phyloP scores from a whole-genome alignment of 2,797 vertebrate species.

The Sebastes hubbsi region DNA sequence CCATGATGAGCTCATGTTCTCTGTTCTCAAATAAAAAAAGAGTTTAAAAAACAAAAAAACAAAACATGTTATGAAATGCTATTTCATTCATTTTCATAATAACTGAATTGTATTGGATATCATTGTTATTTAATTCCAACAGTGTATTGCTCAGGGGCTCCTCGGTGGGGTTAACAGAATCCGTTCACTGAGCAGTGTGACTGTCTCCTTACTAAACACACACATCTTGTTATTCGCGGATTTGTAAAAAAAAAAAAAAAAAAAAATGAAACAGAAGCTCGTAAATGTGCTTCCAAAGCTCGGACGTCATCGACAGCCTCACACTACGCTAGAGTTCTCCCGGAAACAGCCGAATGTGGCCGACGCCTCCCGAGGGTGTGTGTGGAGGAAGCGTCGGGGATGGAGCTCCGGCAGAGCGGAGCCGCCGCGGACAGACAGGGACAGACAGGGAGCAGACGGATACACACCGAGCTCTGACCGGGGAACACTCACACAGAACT shows the following conservation, averaged over 20 bases:
- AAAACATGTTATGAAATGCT: too few relatives aligned
- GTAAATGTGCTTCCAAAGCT: background rate
- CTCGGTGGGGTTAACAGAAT: too few relatives aligned
- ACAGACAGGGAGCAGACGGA: background rate
- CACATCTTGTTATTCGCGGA: too few relatives aligned
- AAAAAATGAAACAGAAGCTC: background rate
- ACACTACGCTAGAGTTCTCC: background rate
- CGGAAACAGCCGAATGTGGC: slow-evolving; percentile 43
- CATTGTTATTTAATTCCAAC: too few relatives aligned
- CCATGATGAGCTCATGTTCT: too few relatives aligned
- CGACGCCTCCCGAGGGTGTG: slow-evolving; percentile 22
- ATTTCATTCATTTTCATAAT: too few relatives aligned
- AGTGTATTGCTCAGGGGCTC: too few relatives aligned
- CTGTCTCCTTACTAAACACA: background rate
- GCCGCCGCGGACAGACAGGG: slow-evolving; percentile 1
- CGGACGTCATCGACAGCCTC: background rate
- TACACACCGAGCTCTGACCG: background rate
- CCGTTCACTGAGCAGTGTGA: too few relatives aligned
- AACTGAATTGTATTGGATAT: too few relatives aligned
- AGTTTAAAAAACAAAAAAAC: too few relatives aligned
- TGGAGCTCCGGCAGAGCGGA: slow-evolving; percentile 20
- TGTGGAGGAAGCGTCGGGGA: background rate
- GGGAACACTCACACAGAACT: background rate
- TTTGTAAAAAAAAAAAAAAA: too few relatives aligned
- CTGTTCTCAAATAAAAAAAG: too few relatives aligned